phyloP scores from a whole-genome alignment of 2,888 invertebrate species.

The Agonopterix alstromeriana region DNA sequence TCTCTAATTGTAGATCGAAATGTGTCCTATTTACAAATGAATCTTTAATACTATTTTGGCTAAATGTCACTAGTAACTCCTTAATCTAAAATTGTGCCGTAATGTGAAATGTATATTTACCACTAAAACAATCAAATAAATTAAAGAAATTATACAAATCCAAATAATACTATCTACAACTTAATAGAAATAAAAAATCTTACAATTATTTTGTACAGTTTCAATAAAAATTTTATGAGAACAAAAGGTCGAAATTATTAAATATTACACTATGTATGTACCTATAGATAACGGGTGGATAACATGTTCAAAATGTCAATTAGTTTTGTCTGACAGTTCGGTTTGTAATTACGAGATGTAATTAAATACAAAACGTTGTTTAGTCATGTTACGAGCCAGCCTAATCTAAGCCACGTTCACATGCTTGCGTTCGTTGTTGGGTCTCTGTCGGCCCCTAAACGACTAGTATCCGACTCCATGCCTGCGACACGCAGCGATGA shows the following conservation, averaged over 20 bases:
- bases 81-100: constrained; percentile 69
- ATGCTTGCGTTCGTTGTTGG: constrained; percentile 5
- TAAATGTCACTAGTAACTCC: constrained; percentile 69
- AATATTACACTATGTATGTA: not conserved
- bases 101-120: constrained; percentile 34
- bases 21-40: constrained; percentile 66
- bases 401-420: constrained; percentile 29
- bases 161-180: constrained; percentile 50
- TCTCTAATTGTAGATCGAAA: constrained; percentile 50
- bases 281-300: not conserved
- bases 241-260: not conserved
- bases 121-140: constrained; percentile 23
- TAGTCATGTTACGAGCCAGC: constrained; percentile 18
- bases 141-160: constrained; percentile 16
- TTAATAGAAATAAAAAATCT: constrained; percentile 41
- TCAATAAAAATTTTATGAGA: constrained; percentile 21
- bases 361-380: too few relatives aligned
- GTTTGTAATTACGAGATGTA: too few relatives aligned
- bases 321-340: too few relatives aligned
- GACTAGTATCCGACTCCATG: constrained; percentile 3
- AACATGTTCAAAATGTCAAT: not conserved
- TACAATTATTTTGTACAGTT: constrained; percentile 67
- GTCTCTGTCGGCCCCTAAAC: not conserved
- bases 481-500: constrained; percentile 49
- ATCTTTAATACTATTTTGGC: constrained; percentile 68